Evolutionary conservation across 2,797 vertebrate species (phyloP).

Genomic region (Tarsius wallacei): DNA sequence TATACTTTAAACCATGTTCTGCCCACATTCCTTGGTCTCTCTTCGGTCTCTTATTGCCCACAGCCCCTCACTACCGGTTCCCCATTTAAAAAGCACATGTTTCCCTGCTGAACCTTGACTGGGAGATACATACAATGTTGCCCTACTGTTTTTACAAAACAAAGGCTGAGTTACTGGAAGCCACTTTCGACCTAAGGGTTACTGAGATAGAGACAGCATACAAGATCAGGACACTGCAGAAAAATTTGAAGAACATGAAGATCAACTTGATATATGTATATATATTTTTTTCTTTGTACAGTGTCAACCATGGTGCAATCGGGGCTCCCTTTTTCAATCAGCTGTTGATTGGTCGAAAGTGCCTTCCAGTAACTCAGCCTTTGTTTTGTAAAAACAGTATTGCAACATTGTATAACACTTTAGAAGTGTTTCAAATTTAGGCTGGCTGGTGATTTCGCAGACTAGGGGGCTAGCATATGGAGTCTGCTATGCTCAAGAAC

Average conservation of each 20-base stretch:
- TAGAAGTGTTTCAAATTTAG: conserved; percentile 91
- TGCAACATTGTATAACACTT: conserved; percentile 92
- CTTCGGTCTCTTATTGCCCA: conserved; percentile 42
- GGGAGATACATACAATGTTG: conserved; percentile 89
- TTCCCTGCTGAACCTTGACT: conserved; percentile 71
- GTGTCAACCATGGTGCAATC: conserved; percentile 84
- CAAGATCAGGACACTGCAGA: not conserved
- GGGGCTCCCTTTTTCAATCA: conserved; percentile 84
- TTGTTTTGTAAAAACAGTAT: conserved; percentile 93
- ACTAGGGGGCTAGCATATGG: conserved; percentile 91
- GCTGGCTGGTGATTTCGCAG: conserved; percentile 91
- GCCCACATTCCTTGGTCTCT: not conserved
- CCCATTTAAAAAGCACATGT: conserved; percentile 77
- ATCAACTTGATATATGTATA: not conserved
- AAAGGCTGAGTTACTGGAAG: conserved; percentile 92
- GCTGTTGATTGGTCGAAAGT: conserved; percentile 90
- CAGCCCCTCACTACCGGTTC: conserved; percentile 27
- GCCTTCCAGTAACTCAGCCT: conserved; percentile 91
- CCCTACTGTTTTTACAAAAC: conserved; percentile 92
- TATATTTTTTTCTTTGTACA: conserved; percentile 50
- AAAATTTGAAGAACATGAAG: not conserved
- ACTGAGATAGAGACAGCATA: not conserved
- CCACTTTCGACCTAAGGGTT: conserved; percentile 87
- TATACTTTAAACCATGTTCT: not conserved
- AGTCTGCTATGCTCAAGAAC: conserved; percentile 89